Conservation (phyloP, 2,113 vertebrate species). For the Scatophagus argus region DNA sequence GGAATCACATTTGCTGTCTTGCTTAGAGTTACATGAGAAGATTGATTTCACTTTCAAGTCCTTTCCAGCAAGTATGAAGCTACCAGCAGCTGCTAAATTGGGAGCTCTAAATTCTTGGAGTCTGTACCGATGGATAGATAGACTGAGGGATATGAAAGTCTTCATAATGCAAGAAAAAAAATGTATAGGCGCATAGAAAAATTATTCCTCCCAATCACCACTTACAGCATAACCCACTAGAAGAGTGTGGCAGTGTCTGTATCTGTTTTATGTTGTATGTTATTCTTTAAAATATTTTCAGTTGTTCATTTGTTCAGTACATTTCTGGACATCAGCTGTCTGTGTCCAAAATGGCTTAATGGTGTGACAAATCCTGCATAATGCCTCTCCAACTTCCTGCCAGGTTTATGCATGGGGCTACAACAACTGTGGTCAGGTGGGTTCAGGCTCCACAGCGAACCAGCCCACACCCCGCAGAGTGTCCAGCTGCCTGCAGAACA, state of each 20-base stretch:
- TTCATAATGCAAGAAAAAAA: too few relatives aligned
- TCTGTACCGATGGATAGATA: background rate
- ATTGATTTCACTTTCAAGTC: background rate
- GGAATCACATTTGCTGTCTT: background rate
- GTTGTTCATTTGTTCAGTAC: too few relatives aligned
- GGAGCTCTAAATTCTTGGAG: background rate
- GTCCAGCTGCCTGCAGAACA: conserved; percentile 91
- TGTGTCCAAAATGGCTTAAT: too few relatives aligned
- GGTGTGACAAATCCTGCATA: too few relatives aligned
- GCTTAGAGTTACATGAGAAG: background rate
- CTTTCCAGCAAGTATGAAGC: background rate
- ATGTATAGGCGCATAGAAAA: too few relatives aligned
- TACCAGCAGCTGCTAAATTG: background rate
- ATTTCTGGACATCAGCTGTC: too few relatives aligned
- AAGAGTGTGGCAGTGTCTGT: too few relatives aligned
- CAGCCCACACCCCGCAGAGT: conserved; percentile 94
- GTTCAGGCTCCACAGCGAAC: conserved; percentile 96
- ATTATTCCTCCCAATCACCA: too few relatives aligned
- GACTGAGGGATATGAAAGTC: background rate
- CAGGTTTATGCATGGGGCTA: conserved; percentile 98
- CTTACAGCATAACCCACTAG: too few relatives aligned
- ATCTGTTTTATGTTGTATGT: too few relatives aligned
- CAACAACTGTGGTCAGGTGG: conserved; percentile 98
- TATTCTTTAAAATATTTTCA: too few relatives aligned
- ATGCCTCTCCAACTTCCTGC: background rate